These are phyloP conservation scores for Catharus fuscescens DNA, from an alignment of 2,113 vertebrate genomes.

Conservation along the genomic window DNA sequence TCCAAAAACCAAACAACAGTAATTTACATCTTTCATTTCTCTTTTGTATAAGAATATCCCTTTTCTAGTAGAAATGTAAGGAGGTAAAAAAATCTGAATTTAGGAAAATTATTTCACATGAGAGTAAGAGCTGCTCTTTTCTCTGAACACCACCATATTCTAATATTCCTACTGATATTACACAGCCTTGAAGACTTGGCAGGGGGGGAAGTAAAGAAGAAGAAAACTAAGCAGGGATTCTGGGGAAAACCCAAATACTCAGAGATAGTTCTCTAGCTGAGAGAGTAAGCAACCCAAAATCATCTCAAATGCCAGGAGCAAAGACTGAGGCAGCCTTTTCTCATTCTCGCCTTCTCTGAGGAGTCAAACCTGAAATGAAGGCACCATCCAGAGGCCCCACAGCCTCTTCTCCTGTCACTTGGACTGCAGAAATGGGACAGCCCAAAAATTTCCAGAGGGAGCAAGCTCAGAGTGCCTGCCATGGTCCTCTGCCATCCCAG, in stretches of 20 bases:
- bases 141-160: not conserved
- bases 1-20: not conserved
- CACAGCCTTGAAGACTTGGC: not conserved
- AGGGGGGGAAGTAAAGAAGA: no score
- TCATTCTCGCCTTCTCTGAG: not conserved
- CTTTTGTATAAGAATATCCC: not conserved
- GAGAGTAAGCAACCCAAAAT: not conserved
- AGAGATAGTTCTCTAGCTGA: not conserved
- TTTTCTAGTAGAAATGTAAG: not conserved
- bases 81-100: not conserved
- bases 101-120: not conserved
- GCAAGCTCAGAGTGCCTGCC: not conserved
- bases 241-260: not conserved
- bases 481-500: not conserved
- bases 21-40: not conserved
- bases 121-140: not conserved
- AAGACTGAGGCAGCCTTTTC: not conserved
- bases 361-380: not conserved
- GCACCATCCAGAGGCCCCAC: not conserved
- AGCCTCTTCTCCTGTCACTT: not conserved
- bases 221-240: not conserved
- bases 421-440: not conserved
- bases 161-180: not conserved
- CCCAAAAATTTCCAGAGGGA: not conserved
- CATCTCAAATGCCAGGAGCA: not conserved